Evolutionary conservation across 2,888 invertebrate species (phyloP), one percentile per base, ranked within the genome.

Genomic region (Callyntrura sp.): DNA sequence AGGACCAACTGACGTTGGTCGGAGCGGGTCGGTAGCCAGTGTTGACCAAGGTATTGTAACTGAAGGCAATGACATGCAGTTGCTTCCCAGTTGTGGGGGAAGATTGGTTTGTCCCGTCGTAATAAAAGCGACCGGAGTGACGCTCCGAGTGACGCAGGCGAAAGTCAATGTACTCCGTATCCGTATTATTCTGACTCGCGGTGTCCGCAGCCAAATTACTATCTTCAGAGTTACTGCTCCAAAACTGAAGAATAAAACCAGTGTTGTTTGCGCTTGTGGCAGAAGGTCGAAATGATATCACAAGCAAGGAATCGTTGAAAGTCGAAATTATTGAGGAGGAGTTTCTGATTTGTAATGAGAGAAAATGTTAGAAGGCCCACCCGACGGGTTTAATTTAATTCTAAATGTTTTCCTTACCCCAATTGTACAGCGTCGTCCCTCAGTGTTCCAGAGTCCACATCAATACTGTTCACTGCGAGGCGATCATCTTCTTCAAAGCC

Each of bases 391-490:
- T 51, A 51, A 45, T 45, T 8, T 45, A 8, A 45, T 5, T 45
- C 5, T 45, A 45, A 51, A 2, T 9, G 3, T 51, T 51, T 51
- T 51, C 1, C 68, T 17, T 86, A 82, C 88, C 25, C 73, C 9
- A 88, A 11, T 23, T 28, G 1, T 6, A 35, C 14, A 3, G 88
- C 68, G 1, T 51, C 62, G 51, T 70, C 55, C 28, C 43, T 82
- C 14, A 88, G 11, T 23, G 5, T 45, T 70, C 88, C 88, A 23
- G 20, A 48, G 11, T 43, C 25, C 11, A 73, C 28, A 14, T 88
- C 68, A 14, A 88, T 60, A n/a, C 35, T 73, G 51, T 82, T 88
- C 11, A 88, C 73, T 0, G 82, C 8, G 43, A 88, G 43, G 11
- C 57, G 55, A 25, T 88, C 88, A 73, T 35, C 48, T 0, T 0